Base-by-base conservation (phyloP, 1,140 invertebrate genomes). In the Eriocheir sinensis region DNA sequence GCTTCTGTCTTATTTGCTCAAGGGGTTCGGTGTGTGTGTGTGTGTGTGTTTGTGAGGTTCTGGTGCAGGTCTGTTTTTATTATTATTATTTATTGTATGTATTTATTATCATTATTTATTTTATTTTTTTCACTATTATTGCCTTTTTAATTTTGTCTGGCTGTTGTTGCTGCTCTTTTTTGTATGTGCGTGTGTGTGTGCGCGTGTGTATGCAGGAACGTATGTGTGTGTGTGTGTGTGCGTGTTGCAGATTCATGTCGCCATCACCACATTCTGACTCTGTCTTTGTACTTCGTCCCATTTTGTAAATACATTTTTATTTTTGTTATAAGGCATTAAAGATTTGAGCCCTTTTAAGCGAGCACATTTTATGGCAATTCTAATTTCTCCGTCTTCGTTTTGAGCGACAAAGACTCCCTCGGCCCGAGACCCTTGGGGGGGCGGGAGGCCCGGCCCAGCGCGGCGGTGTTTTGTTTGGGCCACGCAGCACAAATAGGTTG, bases 401-500 rank as follows among this genome's bases (percentile, higher is more conserved):
- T n/a, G n/a, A n/a, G n/a, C n/a, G n/a, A n/a, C n/a, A n/a, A n/a
- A n/a, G n/a, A n/a, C n/a, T n/a, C n/a, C n/a, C n/a, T n/a, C n/a
- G n/a, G n/a, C n/a, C n/a, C n/a, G n/a, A n/a, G n/a, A n/a, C n/a
- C n/a, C n/a, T n/a, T n/a, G n/a, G n/a, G n/a, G n/a, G n/a, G n/a
- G n/a, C n/a, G n/a, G n/a, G n/a, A n/a, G n/a, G n/a, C n/a, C n/a
- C n/a, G n/a, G n/a, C n/a, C n/a, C n/a, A n/a, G n/a, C n/a, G n/a
- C n/a, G n/a, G 4, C 0, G 21, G 17, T 72, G 60, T 72, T 72
- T n/a, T 2, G 60, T 72, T 72, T 72, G 60, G 60, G 21, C 60
- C 60, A 72, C 60, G 21, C 60, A 72, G 60, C 60, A 72, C 60
- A 72, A 72, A 72, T 72, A 72, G 60, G 60, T 72, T 72, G 60